Evolutionary conservation across 2,797 vertebrate genomes (phyloP).

Genomic region (Poeciliopsis paucimaculata): DNA sequence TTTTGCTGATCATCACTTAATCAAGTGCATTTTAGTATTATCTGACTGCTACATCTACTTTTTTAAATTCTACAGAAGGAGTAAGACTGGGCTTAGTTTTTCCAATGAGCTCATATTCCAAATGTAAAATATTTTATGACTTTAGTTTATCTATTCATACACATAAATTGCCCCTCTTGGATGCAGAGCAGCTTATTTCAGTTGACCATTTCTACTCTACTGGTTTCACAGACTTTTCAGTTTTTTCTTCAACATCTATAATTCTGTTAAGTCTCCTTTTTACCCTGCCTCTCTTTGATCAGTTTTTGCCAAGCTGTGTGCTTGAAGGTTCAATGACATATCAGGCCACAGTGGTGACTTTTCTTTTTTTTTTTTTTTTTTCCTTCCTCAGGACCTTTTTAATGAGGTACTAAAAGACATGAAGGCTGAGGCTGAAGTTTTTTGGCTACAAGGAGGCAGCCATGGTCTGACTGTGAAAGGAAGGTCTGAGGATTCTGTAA

Average conservation of each 20-base stretch:
- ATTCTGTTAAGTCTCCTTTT: background rate
- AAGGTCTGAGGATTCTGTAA: constrained; percentile 81
- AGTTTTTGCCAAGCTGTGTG: background rate
- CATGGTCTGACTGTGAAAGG: constrained; percentile 89
- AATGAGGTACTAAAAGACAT: constrained; percentile 82
- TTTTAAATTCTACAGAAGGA: background rate
- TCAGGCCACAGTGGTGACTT: background rate
- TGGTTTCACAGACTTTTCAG: background rate
- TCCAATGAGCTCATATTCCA: background rate
- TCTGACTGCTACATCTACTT: background rate
- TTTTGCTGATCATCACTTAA: background rate
- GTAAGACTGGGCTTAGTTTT: background rate
- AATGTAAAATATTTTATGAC: background rate
- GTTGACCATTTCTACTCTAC: background rate
- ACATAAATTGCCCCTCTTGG: background rate
- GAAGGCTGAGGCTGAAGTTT: constrained; percentile 82
- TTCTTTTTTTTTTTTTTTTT: constrained; percentile 14
- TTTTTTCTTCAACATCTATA: background rate
- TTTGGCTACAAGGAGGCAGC: constrained; percentile 88
- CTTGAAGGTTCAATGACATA: background rate
- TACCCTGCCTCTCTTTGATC: background rate
- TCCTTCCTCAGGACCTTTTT: constrained; percentile 80
- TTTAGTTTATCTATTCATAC: background rate
- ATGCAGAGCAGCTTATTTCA: background rate
- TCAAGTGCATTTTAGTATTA: background rate